phyloP scores from a whole-genome alignment of 2,888 invertebrate species.

The Drosophila mimica region DNA sequence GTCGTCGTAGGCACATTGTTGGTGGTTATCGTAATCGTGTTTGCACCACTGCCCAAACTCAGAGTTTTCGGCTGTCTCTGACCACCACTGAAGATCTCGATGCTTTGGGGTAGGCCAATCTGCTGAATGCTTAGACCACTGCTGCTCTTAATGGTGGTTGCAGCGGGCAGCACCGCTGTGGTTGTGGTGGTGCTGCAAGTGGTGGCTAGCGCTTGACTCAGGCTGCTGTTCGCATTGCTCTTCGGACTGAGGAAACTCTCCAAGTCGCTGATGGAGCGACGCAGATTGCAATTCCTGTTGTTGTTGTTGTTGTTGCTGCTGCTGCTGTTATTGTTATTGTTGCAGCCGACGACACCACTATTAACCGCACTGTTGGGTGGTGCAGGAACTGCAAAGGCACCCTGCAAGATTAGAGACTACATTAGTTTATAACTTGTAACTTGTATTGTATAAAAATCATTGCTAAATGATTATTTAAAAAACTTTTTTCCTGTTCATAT shows the following conservation, averaged over 20 bases:
- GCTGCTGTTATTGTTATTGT: slow-evolving; percentile 66
- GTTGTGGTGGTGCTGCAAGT: slow-evolving; percentile 69
- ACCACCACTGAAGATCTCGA: slow-evolving; percentile 77
- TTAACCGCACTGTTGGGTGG: slow-evolving; percentile 80
- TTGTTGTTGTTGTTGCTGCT: slow-evolving; percentile 66
- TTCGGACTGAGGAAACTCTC: slow-evolving; percentile 85
- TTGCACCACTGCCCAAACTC: slow-evolving; percentile 77
- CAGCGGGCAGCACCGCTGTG: slow-evolving; percentile 75
- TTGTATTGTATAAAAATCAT: background rate
- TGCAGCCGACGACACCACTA: slow-evolving; percentile 12
- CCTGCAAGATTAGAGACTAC: slow-evolving; percentile 64
- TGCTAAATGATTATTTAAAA: background rate
- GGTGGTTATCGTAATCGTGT: slow-evolving; percentile 79
- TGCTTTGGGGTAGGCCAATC: slow-evolving; percentile 81
- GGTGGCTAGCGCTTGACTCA: slow-evolving; percentile 56
- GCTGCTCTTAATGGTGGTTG: slow-evolving; percentile 72
- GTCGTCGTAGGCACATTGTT: slow-evolving; percentile 71
- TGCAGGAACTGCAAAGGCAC: slow-evolving; percentile 85
- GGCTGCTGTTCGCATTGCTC: slow-evolving; percentile 55
- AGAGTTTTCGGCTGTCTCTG: slow-evolving; percentile 78
- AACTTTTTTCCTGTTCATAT: accelerated
- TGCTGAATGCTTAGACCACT: slow-evolving; percentile 79
- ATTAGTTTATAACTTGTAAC: slow-evolving; percentile 1
- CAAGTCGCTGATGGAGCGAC: slow-evolving; percentile 83
- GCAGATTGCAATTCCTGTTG: slow-evolving; percentile 74